Percentiles rank a stretch among this genome's conserved stretches.
These are phyloP conservation scores for Leucania comma DNA, from an alignment of 2,888 invertebrate genomes.

Conservation along the genomic window DNA sequence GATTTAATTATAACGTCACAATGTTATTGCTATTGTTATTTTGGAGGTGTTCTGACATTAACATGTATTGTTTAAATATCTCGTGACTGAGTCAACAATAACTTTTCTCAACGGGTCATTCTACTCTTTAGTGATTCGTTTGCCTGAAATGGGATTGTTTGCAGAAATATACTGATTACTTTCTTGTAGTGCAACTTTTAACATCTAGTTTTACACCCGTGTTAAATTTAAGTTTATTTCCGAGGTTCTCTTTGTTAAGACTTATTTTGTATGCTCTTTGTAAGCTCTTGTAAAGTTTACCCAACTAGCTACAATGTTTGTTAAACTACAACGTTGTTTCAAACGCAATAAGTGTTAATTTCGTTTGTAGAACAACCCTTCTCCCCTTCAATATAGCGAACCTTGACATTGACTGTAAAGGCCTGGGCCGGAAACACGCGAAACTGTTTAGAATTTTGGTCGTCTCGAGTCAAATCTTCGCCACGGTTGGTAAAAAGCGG, in stretches of 20 bases:
- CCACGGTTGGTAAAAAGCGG: neutral
- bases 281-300: conserved; percentile 6
- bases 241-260: conserved; percentile 4
- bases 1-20: conserved; percentile 22
- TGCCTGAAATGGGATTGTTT: neutral
- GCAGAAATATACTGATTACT: neutral
- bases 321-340: conserved; percentile 16
- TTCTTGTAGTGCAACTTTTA: neutral
- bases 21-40: conserved; percentile 17
- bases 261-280: conserved; percentile 24
- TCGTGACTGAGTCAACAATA: conserved; percentile 2
- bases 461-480: conserved; percentile 15
- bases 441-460: conserved; percentile 29
- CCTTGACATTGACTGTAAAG: conserved; percentile 45
- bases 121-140: neutral
- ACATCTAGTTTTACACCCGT: conserved; percentile 3
- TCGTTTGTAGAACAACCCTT: conserved; percentile 22
- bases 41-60: conserved; percentile 11
- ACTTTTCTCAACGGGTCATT: neutral
- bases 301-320: conserved; percentile 5
- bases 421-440: conserved; percentile 31
- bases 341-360: conserved; percentile 19
- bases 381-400: conserved; percentile 28
- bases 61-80: conserved; percentile 18
- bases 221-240: neutral